Percentiles rank a stretch among this genome's conserved stretches.
Conservation (phyloP, 1,140 invertebrate genomes). For the Aleiodes sp. region DNA sequence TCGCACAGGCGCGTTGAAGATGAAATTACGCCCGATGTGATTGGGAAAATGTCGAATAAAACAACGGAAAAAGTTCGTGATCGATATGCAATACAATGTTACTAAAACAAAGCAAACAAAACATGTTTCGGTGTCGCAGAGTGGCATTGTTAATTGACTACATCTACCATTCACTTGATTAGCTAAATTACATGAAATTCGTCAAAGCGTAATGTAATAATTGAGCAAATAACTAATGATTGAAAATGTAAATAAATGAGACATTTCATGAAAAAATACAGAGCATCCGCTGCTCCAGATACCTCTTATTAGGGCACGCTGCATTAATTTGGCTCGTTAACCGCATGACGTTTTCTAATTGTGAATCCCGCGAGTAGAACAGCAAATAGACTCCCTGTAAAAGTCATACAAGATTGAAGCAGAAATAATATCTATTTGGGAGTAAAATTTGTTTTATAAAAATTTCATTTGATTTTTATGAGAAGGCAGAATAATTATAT, state of each 20-base stretch:
- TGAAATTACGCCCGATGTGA: background rate
- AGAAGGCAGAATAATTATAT: no score
- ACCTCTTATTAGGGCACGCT: slow-evolving; percentile 41
- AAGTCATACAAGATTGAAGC: background rate
- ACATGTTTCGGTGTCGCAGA: no score
- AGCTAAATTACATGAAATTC: no score
- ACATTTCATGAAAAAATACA: slow-evolving; percentile 18
- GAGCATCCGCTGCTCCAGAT: slow-evolving; percentile 28
- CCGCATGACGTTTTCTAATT: slow-evolving; percentile 64
- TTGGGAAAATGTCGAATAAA: slow-evolving; percentile 19
- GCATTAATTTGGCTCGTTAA: slow-evolving; percentile 61
- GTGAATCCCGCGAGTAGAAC: slow-evolving; percentile 33
- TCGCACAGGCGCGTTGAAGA: slow-evolving; percentile 20
- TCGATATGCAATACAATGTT: background rate
- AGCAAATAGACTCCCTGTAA: background rate
- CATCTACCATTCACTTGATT: no score
- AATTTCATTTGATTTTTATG: background rate
- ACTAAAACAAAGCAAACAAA: no score
- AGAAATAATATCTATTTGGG: background rate
- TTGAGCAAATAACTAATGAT: background rate
- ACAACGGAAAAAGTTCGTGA: background rate
- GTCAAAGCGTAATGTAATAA: no score
- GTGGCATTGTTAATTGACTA: no score
- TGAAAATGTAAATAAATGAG: background rate
- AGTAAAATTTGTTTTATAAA: background rate